Evolutionary conservation across 2,113 vertebrate genomes (phyloP).

Genomic region (Seriola aureovittata): DNA sequence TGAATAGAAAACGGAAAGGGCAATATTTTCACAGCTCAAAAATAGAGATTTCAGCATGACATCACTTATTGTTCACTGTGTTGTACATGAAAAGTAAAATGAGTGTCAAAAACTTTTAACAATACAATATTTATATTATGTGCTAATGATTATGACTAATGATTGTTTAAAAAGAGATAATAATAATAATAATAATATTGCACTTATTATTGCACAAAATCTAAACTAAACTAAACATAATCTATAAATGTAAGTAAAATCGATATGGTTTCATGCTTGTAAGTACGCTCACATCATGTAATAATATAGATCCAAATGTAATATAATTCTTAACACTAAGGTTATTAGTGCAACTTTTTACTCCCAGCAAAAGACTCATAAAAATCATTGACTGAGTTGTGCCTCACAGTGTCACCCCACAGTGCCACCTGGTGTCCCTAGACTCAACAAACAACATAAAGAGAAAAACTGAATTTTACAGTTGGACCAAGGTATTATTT

Average conservation of each 20-base stretch:
- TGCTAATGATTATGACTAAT: background rate
- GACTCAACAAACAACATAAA: background rate
- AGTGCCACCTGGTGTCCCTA: constrained; percentile 73
- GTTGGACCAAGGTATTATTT: background rate
- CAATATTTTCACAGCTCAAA: constrained; percentile 4
- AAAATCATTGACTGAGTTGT: background rate
- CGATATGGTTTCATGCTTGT: background rate
- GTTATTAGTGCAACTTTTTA: background rate
- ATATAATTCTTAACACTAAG: background rate
- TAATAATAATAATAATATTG: background rate
- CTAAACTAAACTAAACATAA: background rate
- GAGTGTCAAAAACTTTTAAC: background rate
- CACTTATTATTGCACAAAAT: background rate
- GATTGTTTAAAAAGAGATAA: background rate
- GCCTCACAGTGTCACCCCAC: constrained; percentile 35
- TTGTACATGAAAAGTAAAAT: background rate
- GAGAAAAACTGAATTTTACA: background rate
- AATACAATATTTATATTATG: background rate
- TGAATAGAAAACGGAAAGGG: constrained; percentile 15
- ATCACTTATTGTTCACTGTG: background rate
- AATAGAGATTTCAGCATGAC: constrained; percentile 1
- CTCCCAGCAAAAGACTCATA: background rate
- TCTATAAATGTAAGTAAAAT: background rate
- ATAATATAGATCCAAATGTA: background rate
- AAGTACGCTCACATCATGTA: background rate